These are phyloP conservation scores for Drosophila leonis DNA, from an alignment of 2,888 invertebrate genomes.

Conservation along the genomic window DNA sequence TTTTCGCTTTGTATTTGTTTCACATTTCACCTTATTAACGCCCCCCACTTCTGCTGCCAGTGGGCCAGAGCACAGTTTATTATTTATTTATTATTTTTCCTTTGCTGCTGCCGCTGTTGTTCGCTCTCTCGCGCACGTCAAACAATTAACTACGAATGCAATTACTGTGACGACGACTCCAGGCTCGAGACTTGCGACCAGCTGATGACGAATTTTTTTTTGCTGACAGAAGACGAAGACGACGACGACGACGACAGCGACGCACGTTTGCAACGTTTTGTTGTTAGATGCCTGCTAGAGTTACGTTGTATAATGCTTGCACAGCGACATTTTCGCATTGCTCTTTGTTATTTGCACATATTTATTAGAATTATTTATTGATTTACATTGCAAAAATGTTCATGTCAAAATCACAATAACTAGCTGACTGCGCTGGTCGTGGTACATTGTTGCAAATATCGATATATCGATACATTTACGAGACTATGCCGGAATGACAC, in stretches of 20 bases:
- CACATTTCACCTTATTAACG: constrained; percentile 66
- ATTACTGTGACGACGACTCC: constrained; percentile 44
- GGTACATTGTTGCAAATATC: constrained; percentile 31
- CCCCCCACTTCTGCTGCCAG: constrained; percentile 27
- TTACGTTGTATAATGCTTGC: constrained; percentile 16
- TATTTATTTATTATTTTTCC: constrained; percentile 7
- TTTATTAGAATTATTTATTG: constrained; percentile 27
- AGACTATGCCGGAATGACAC: constrained; percentile 33
- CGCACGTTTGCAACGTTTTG: constrained; percentile 39
- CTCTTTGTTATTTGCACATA: constrained; percentile 47
- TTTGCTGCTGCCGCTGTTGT: constrained; percentile 25
- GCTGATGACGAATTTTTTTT: constrained; percentile 74
- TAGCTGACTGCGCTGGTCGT: constrained; percentile 28
- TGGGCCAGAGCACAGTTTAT: constrained; percentile 27
- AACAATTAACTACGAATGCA: constrained; percentile 54
- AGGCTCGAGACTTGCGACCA: constrained; percentile 53
- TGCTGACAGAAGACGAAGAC: constrained; percentile 45
- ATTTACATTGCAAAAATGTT: constrained; percentile 53
- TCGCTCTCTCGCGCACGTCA: constrained; percentile 51
- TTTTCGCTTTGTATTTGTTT: constrained; percentile 43
- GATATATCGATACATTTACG: constrained; percentile 24
- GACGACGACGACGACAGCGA: constrained; percentile 4
- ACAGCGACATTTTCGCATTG: constrained; percentile 33
- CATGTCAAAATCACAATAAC: constrained; percentile 36
- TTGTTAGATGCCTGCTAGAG: constrained; percentile 14